Conservation (phyloP, 2,113 vertebrate species). For the Cheirogaleus medius region DNA sequence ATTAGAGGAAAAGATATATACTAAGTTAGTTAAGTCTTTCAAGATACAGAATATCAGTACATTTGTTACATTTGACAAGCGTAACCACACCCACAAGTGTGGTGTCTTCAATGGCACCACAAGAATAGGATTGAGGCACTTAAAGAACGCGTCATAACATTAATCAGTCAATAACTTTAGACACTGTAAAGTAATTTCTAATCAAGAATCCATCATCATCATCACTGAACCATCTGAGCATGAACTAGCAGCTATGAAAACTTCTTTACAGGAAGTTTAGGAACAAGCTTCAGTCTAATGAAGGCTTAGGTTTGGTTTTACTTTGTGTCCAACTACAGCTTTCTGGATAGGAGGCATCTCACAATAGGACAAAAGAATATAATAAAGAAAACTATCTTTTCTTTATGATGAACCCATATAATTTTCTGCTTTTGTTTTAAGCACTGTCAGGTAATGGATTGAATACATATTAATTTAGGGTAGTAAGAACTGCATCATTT, state of each 20-base stretch:
- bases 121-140: neutral
- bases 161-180: neutral
- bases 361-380: neutral
- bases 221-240: neutral
- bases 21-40: neutral
- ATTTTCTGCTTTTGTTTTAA: neutral
- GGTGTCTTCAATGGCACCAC: neutral
- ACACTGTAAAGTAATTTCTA: neutral
- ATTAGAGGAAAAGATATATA: neutral
- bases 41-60: neutral
- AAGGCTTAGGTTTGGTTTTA: neutral
- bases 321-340: neutral
- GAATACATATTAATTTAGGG: neutral
- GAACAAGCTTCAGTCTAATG: neutral
- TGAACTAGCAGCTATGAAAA: neutral
- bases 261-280: neutral
- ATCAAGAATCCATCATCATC: neutral
- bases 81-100: neutral
- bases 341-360: neutral
- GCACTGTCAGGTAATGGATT: neutral
- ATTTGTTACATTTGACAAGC: neutral
- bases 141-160: neutral
- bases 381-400: neutral
- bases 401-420: neutral
- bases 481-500: constrained; percentile 37